Base-by-base conservation (phyloP, 2,113 vertebrate genomes). In the Pseudorectes ferrugineus region DNA sequence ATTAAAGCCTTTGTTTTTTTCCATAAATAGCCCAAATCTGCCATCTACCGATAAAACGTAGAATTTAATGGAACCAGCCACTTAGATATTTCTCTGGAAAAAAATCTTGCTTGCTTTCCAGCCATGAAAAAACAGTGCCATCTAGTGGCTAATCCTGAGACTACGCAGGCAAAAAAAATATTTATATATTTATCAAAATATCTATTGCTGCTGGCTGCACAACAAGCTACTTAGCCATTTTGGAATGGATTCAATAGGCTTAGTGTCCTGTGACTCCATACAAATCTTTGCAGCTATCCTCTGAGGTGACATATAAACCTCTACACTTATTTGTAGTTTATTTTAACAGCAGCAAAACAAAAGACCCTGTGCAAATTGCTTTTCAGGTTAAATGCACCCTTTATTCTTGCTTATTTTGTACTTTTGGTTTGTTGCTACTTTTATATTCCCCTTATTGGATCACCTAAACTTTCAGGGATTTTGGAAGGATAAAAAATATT, bases 21-120 rank as follows among this genome's bases (percentile, higher is more conserved):
- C 76, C 81, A 96, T 96, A 97, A 90, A 89, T 95, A 97, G 97
- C 85, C 85, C 97, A 98, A 98, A 97, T 94, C 85, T 97, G 97
- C 98, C 98, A 98, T 88, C 98, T 98, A 95, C 79, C 96, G 98
- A 91, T 74, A 54, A 28, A n/a, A 71, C 11, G 6, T 3, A 43
- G 14, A 40, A 93, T 67, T 48, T 42, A 76, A 23, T 5, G 19
- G 57, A n/a, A 28, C 5, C 14, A 42, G 26, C 6, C 4, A 12
- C 45, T 14, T 38, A 13, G 4, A 10, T 58, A 92, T 95, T 87
- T 15, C 40, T 48, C 65, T 67, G 19, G 36, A 31, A 94, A 38
- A 38, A 77, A 46, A 11, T 0, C 2, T 26, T 4, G 3, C 35
- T 40, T 33, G 3, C 6, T 83, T 49, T 92, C 55, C 92, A 97